Evolutionary conservation across 2,113 vertebrate species (phyloP), one percentile per base, ranked within the genome.

Genomic region (Pelusios castaneus): DNA sequence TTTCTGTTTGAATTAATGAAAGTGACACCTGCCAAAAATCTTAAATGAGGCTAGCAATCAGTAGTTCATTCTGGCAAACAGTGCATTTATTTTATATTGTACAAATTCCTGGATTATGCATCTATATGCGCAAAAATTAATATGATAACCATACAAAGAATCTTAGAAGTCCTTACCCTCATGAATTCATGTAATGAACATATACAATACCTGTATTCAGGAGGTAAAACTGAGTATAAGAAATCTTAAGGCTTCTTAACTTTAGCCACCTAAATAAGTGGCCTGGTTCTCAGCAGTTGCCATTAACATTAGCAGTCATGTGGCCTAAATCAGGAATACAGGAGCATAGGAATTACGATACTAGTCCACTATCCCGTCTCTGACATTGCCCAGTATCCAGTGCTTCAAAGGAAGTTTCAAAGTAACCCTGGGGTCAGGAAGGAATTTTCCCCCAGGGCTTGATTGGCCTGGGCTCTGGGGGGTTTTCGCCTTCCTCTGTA

Each of bases 1-100:
- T 94, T 92, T 51, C 83, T 95, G 77, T 90, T 22, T 67, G 87
- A 94, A 93, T 60, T 81, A 87, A 89, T 85, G 47, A 85, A 84
- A 89, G 87, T 87, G 70, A 34, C 82, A 80, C 91, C 76, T 79
- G 41, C 38, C 55, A 67, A 2, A 79, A 88, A 75, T 67, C 77
- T 81, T 80, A 67, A 80, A 31, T 88, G 51, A 82, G 24, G 16
- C 34, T 45, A 77, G 38, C 13, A 94, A 84, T 55, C 92, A 22
- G 76, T 85, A 78, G 77, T 41, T 81, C 78, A 3, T 93, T 88
- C 43, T 6, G 21, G 25, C 21, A 82, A 38, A 1, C 45, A 77
- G n/a, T 45, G 43, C 31, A 29, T 84, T 85, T 77, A 34, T 31
- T 93, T 77, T 25, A 4, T 87, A 27, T 38, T 47, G 19, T n/a